Conservation (phyloP, 37 sponge, comb jelly and placozoan species). For the Chondrilla cf. caribensis region DNA sequence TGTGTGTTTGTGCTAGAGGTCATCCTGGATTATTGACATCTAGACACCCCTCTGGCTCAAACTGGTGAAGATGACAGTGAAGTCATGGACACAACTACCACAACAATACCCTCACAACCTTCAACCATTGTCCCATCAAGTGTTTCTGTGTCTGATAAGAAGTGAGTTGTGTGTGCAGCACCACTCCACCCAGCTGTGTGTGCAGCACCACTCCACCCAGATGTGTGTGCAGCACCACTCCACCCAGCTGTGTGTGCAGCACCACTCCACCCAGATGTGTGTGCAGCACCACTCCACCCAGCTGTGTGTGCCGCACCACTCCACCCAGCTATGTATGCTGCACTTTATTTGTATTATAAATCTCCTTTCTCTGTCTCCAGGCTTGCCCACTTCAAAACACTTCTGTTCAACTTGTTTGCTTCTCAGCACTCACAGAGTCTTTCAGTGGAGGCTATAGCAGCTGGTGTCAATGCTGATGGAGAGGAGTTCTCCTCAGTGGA, state of each 20-base stretch:
- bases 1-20: too few species aligned
- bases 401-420: constrained; percentile 54
- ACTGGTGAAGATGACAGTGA: neutral
- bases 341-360: neutral
- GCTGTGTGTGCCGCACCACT: neutral
- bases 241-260: neutral
- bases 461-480: constrained; percentile 39
- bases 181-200: neutral
- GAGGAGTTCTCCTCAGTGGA: constrained; percentile 61
- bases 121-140: neutral
- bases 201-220: neutral
- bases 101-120: neutral
- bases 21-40: too few species aligned
- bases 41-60: too few species aligned
- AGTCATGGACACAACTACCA: neutral
- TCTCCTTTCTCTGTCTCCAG: constrained; percentile 10
- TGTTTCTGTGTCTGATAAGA: neutral
- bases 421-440: constrained; percentile 74
- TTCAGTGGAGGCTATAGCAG: constrained; percentile 37
- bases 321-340: neutral
- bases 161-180: neutral
- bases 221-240: neutral
- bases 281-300: neutral
- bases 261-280: neutral
- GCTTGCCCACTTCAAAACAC: constrained; percentile 48